Evolutionary conservation across 1,140 invertebrate species (phyloP).

Genomic region (Thrips palmi): DNA sequence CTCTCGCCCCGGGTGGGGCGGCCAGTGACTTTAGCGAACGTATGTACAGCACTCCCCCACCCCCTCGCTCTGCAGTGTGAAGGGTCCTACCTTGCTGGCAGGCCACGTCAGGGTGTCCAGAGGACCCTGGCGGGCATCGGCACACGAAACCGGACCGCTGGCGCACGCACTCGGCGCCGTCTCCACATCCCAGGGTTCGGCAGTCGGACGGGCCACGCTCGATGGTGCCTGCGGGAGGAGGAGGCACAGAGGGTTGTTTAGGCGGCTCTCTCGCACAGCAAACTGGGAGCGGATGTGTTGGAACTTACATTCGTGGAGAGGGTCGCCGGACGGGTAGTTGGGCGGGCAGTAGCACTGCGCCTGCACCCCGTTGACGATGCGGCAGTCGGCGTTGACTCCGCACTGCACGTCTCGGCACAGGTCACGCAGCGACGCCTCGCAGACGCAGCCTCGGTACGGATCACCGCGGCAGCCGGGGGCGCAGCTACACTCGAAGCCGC

Average conservation of each 20-base stretch:
- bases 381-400: constrained; percentile 65
- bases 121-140: constrained; percentile 53
- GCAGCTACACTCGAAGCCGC: constrained; percentile 60
- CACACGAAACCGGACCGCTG: constrained; percentile 62
- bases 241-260: too few relatives aligned
- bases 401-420: constrained; percentile 52
- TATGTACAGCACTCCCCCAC: too few relatives aligned
- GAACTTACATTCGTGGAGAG: constrained; percentile 60
- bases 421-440: constrained; percentile 36
- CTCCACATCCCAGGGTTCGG: constrained; percentile 60
- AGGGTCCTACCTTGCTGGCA: constrained; percentile 63
- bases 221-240: too few relatives aligned
- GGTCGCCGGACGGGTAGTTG: constrained; percentile 64
- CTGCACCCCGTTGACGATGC: constrained; percentile 36
- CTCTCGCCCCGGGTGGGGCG: too few relatives aligned
- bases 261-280: too few relatives aligned
- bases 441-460: constrained; percentile 56
- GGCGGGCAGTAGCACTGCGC: constrained; percentile 68
- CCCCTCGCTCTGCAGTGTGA: too few relatives aligned
- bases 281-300: too few relatives aligned
- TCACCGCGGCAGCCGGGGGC: constrained; percentile 61
- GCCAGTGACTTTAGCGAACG: too few relatives aligned
- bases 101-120: constrained; percentile 50
- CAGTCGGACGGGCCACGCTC: too few relatives aligned
- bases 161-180: constrained; percentile 59